phyloP scores from a whole-genome alignment of 2,113 vertebrate species.

The Python bivittatus region DNA sequence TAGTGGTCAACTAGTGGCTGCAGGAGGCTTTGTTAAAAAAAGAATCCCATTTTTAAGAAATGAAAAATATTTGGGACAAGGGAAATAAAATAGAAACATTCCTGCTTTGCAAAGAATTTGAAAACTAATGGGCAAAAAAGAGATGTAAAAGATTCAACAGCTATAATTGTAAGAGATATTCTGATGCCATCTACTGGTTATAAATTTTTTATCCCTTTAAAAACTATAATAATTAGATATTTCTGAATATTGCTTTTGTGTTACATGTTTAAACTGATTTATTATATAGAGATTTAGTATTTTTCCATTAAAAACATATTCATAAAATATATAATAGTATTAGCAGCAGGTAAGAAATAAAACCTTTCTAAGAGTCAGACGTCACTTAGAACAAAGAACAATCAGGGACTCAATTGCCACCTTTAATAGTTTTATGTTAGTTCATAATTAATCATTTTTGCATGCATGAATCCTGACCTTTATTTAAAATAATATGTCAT shows the following conservation, averaged over 20 bases:
- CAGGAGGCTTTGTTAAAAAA: no score
- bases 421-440: neutral
- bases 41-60: neutral
- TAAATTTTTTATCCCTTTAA: neutral
- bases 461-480: neutral
- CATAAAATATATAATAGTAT: neutral
- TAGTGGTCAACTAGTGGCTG: no score
- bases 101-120: neutral
- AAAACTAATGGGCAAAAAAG: neutral
- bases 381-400: neutral
- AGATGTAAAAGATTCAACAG: neutral
- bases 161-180: constrained; percentile 63
- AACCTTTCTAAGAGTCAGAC: neutral
- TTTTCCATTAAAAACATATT: neutral
- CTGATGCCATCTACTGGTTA: constrained; percentile 79
- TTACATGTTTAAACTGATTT: neutral
- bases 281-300: neutral
- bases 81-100: constrained; percentile 12
- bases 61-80: neutral
- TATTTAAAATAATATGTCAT: neutral
- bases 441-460: neutral
- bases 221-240: neutral
- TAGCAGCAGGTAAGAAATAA: neutral
- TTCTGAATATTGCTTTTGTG: neutral
- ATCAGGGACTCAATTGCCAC: neutral